Evolutionary conservation across 1,140 invertebrate genomes (phyloP).

Genomic region (Ridgeia piscesae): DNA sequence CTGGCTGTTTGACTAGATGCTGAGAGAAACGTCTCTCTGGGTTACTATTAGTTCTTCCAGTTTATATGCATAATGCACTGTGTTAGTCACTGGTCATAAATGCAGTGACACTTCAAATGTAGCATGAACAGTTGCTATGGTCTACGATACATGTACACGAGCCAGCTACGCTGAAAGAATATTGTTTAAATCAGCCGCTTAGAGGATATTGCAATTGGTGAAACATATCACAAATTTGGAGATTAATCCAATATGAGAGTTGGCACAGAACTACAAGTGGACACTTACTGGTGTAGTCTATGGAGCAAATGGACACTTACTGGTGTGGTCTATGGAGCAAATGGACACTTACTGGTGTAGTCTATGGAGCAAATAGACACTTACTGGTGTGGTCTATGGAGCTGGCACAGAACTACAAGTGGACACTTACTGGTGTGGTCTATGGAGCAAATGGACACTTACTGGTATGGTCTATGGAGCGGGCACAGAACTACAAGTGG

Average conservation of each 20-base stretch:
- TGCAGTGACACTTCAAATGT: not conserved
- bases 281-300: constrained; percentile 90
- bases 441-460: constrained; percentile 85
- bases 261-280: no score
- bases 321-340: constrained; percentile 97
- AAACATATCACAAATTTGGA: not conserved
- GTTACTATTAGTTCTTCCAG: not conserved
- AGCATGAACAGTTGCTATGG: not conserved
- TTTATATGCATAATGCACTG: not conserved
- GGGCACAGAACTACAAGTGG: constrained; percentile 99
- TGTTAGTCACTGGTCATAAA: not conserved
- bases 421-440: constrained; percentile 95
- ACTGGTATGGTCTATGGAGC: constrained; percentile 97
- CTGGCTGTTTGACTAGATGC: not conserved
- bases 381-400: constrained; percentile 96
- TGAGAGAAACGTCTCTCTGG: not conserved
- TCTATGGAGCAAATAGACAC: constrained; percentile 95
- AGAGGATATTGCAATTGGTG: not conserved
- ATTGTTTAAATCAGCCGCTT: not conserved
- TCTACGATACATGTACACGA: not conserved
- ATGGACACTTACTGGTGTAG: constrained; percentile 92
- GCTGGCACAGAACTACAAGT: constrained; percentile 98
- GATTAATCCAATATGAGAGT: no score
- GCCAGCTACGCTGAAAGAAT: not conserved
- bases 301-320: constrained; percentile 85